Evolutionary conservation across 1,140 invertebrate species (phyloP).

Genomic region (Pseudomyrmex concolor): DNA sequence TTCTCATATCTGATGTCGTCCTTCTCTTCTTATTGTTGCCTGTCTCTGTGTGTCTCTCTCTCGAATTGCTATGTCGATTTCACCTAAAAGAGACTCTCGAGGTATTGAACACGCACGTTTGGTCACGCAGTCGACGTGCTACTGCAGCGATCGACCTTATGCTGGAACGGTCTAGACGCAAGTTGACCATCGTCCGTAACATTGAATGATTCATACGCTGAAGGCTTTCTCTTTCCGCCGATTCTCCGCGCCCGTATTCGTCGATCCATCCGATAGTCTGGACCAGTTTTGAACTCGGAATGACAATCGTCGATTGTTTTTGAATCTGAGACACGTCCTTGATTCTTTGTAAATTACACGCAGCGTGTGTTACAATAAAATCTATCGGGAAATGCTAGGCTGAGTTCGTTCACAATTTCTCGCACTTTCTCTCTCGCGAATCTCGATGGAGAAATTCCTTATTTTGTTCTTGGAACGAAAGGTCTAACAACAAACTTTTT

Average conservation of each 20-base stretch:
- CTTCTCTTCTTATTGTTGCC: not conserved
- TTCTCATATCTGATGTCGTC: slow-evolving; percentile 67
- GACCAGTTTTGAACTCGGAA: not conserved
- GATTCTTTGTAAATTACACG: not conserved
- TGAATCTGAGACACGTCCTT: not conserved
- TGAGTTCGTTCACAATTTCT: slow-evolving; percentile 9
- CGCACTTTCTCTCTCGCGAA: slow-evolving; percentile 23
- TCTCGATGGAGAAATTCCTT: not conserved
- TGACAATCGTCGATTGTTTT: not conserved
- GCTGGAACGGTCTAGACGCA: slow-evolving; percentile 17
- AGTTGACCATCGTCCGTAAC: slow-evolving; percentile 51
- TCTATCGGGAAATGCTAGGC: not conserved
- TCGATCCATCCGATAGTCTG: not conserved
- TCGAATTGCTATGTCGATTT: not conserved
- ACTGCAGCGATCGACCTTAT: slow-evolving; percentile 55
- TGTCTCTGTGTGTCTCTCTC: too few species aligned
- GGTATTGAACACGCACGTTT: slow-evolving; percentile 18
- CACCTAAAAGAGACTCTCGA: not conserved
- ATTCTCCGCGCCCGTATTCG: slow-evolving; percentile 25
- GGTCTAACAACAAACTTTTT: not conserved
- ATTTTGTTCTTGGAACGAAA: not conserved
- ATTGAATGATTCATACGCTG: slow-evolving; percentile 30
- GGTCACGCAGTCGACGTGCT: slow-evolving; percentile 37
- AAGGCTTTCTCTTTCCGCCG: slow-evolving; percentile 76
- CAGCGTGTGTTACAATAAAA: not conserved